Evolutionary conservation across 2,797 vertebrate genomes (phyloP).

Genomic region (Tauraco hartlaubi): DNA sequence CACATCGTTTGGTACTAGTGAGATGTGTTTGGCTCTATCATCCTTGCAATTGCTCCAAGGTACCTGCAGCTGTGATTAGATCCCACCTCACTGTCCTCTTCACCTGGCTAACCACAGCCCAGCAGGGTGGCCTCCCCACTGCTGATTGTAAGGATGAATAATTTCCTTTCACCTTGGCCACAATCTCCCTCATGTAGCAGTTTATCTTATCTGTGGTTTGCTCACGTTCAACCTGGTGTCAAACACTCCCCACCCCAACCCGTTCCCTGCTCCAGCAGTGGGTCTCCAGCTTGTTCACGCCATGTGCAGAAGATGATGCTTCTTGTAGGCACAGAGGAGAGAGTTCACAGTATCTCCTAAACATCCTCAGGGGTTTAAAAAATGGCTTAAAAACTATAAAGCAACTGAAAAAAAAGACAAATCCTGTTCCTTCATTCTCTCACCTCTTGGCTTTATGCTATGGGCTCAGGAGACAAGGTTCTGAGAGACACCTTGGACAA

Average conservation of each 20-base stretch:
- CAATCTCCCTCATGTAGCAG: background rate
- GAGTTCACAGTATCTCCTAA: background rate
- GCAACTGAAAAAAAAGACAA: background rate
- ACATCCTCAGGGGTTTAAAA: background rate
- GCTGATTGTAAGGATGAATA: background rate
- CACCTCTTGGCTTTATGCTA: background rate
- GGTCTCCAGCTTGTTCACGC: background rate
- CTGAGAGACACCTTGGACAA: background rate
- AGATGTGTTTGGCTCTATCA: background rate
- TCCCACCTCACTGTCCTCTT: background rate
- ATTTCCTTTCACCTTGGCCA: background rate
- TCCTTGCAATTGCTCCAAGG: background rate
- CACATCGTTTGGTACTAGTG: background rate
- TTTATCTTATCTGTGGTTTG: background rate
- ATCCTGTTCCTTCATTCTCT: background rate
- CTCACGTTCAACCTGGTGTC: background rate
- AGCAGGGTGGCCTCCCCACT: background rate
- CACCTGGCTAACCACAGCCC: background rate
- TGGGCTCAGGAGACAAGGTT: background rate
- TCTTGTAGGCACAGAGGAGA: background rate
- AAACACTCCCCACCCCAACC: accelerated
- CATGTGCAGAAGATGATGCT: background rate
- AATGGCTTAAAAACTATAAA: background rate
- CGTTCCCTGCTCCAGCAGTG: background rate
- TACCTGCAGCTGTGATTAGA: background rate